Conservation (phyloP, 2,888 invertebrate genomes). For the Dryococelus australis region DNA sequence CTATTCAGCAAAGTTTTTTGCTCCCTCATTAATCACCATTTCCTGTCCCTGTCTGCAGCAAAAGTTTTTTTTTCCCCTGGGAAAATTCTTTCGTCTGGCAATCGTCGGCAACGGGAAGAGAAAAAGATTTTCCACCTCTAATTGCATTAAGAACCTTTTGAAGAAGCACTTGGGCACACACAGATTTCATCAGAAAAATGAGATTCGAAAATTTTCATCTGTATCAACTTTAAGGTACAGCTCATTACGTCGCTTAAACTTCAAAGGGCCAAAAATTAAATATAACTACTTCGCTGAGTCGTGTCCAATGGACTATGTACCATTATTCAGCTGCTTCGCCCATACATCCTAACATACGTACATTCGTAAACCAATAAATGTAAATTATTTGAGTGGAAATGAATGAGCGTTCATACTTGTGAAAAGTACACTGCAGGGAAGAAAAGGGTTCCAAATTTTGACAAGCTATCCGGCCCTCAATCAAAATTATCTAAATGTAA, state of each 20-base stretch:
- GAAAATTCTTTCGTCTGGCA: neutral
- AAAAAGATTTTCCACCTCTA: neutral
- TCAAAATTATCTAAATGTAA: too few species aligned
- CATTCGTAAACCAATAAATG: too few species aligned
- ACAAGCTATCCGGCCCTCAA: too few species aligned
- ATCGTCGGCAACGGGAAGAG: neutral
- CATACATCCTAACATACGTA: too few species aligned
- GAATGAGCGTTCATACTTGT: too few species aligned
- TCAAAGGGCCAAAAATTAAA: neutral
- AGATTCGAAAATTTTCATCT: neutral
- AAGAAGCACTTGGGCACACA: neutral
- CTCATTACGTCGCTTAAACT: neutral
- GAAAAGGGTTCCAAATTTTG: too few species aligned
- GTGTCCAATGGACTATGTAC: too few species aligned
- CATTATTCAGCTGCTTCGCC: too few species aligned
- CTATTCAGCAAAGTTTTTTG: conserved; percentile 1
- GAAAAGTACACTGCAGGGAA: too few species aligned
- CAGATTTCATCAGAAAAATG: neutral
- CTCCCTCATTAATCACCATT: neutral
- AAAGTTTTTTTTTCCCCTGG: neutral
- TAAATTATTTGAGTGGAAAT: too few species aligned
- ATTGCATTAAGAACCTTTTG: neutral
- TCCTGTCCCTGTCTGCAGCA: neutral
- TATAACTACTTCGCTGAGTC: too few species aligned
- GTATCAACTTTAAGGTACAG: neutral